These are phyloP conservation scores for Trissoscelio sp. DNA, from an alignment of 2,888 invertebrate species.

Conservation along the genomic window DNA sequence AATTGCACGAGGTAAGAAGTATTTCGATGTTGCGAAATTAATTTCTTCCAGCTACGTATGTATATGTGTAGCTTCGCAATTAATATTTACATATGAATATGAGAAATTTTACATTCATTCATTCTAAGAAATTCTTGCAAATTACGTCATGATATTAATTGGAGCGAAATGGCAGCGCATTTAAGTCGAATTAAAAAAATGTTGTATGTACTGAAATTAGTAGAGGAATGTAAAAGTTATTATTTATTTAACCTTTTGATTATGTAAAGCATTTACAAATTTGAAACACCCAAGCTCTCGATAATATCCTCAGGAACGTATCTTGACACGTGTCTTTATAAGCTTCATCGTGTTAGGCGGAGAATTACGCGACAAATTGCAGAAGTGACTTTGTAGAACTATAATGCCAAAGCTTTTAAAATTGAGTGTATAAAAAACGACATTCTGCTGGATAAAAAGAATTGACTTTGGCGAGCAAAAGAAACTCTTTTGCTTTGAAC, in stretches of 20 bases:
- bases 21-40: not conserved
- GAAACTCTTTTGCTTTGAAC: conserved; percentile 20
- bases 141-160: too few species aligned
- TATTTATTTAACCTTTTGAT: too few species aligned
- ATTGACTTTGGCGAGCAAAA: conserved; percentile 26
- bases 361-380: conserved; percentile 44
- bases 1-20: not conserved
- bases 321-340: conserved; percentile 42
- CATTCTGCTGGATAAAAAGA: conserved; percentile 11
- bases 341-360: conserved; percentile 31
- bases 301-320: not conserved
- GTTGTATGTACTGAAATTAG: too few species aligned
- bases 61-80: too few species aligned
- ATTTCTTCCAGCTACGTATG: too few species aligned
- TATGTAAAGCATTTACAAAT: too few species aligned
- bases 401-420: conserved; percentile 52
- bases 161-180: too few species aligned
- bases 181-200: too few species aligned
- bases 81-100: conserved; percentile 13
- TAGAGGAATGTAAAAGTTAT: too few species aligned
- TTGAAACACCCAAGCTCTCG: too few species aligned
- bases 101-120: not conserved
- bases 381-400: conserved; percentile 36
- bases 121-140: too few species aligned
- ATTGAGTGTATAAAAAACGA: conserved; percentile 35